Conservation (phyloP, 2,888 invertebrate genomes). For the Drosophila prostipennis region DNA sequence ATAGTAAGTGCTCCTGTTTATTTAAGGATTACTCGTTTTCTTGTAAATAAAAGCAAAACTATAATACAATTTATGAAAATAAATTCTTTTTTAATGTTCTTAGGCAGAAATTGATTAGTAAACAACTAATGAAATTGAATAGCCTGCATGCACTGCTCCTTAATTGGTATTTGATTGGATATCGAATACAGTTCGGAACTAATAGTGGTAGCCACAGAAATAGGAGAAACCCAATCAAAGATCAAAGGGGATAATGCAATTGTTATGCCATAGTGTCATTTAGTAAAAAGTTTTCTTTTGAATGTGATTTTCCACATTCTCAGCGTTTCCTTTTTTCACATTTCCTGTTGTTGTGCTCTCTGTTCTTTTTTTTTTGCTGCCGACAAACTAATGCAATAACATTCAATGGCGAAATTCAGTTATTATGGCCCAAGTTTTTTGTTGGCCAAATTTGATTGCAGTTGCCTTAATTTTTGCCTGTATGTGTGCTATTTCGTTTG, state of each 20-base stretch:
- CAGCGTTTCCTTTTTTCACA: constrained; percentile 29
- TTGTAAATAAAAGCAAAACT: background rate
- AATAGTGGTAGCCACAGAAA: constrained; percentile 11
- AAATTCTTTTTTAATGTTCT: no score
- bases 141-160: background rate
- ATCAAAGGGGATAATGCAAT: constrained; percentile 59
- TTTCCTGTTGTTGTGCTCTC: constrained; percentile 4
- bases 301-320: constrained; percentile 43
- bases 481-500: constrained; percentile 50
- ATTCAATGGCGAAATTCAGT: constrained; percentile 75
- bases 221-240: constrained; percentile 18
- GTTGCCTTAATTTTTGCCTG: constrained; percentile 47
- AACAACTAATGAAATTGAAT: background rate
- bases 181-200: constrained; percentile 1
- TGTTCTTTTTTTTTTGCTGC: constrained; percentile 21
- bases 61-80: no score
- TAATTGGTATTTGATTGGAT: constrained; percentile 24
- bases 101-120: background rate
- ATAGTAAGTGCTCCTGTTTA: background rate
- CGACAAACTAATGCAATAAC: constrained; percentile 74
- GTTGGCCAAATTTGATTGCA: constrained; percentile 45
- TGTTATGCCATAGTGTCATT: constrained; percentile 53
- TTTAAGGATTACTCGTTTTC: background rate
- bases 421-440: constrained; percentile 63
- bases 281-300: constrained; percentile 54